These are phyloP conservation scores for Thyatira batis DNA, from an alignment of 2,888 invertebrate genomes.

Conservation along the genomic window DNA sequence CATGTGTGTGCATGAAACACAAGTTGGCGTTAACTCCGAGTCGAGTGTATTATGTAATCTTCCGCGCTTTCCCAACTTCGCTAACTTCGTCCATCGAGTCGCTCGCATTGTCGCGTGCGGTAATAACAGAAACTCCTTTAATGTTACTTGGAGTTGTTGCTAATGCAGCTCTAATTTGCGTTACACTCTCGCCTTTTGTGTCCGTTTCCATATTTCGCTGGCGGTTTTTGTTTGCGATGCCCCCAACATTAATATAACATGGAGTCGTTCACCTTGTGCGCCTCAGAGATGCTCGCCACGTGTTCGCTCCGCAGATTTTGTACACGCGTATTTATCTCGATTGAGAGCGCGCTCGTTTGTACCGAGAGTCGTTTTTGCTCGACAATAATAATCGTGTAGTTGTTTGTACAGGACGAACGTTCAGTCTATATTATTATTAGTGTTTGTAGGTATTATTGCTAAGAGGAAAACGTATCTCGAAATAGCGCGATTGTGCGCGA, in stretches of 20 bases:
- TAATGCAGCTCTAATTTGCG: slow-evolving; percentile 55
- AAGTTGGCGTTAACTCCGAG: slow-evolving; percentile 50
- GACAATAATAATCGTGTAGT: slow-evolving; percentile 47
- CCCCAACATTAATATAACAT: slow-evolving; percentile 42
- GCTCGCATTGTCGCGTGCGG: slow-evolving; percentile 49
- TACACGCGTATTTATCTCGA: slow-evolving; percentile 21
- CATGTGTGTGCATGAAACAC: slow-evolving; percentile 52
- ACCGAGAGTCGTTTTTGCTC: slow-evolving; percentile 36
- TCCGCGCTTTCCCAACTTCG: slow-evolving; percentile 47
- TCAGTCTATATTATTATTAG: slow-evolving; percentile 53
- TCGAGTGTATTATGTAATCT: slow-evolving; percentile 55
- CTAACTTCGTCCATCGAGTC: slow-evolving; percentile 47
- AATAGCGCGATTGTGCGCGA: slow-evolving; percentile 71
- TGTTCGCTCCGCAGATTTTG: slow-evolving; percentile 30
- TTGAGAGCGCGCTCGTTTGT: slow-evolving; percentile 32
- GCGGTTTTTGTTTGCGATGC: slow-evolving; percentile 44
- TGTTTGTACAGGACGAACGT: slow-evolving; percentile 39
- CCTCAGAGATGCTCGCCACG: slow-evolving; percentile 37
- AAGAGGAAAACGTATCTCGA: slow-evolving; percentile 73
- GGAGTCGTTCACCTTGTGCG: slow-evolving; percentile 62
- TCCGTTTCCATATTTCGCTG: slow-evolving; percentile 37
- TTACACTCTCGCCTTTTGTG: slow-evolving; percentile 40
- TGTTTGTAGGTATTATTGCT: slow-evolving; percentile 53
- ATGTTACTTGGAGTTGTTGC: slow-evolving; percentile 53
- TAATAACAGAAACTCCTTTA: slow-evolving; percentile 57